A percentile compares a stretch with the other conserved stretches of the same genome.
These are phyloP conservation scores for Periophthalmodon schlosseri DNA, from an alignment of 2,113 vertebrate species.

Conservation along the genomic window DNA sequence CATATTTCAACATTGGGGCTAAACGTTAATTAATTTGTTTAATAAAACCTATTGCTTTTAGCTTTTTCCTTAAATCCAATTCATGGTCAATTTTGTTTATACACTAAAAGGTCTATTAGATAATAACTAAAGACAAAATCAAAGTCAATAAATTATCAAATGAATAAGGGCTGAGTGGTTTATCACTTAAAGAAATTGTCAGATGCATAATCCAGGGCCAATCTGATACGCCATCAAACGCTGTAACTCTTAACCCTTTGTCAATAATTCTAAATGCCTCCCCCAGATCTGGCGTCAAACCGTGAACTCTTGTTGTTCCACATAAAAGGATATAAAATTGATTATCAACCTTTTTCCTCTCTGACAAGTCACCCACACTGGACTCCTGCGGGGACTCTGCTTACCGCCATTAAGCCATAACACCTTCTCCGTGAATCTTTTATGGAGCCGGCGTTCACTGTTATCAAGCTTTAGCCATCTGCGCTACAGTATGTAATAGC, in stretches of 20 bases:
- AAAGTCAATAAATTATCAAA: not conserved
- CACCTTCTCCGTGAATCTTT: conserved; percentile 69
- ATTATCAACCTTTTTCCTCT: conserved; percentile 43
- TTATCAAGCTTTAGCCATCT: conserved; percentile 63
- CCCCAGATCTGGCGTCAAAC: conserved; percentile 26
- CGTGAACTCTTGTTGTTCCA: conserved; percentile 28
- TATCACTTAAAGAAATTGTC: not conserved
- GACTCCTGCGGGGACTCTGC: conserved; percentile 44
- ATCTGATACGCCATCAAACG: conserved; percentile 15
- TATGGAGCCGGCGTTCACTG: conserved; percentile 43
- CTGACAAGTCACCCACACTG: conserved; percentile 42
- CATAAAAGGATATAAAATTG: conserved; percentile 46
- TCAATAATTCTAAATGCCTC: conserved; percentile 25
- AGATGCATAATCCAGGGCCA: not conserved
- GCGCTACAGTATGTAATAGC: conserved; percentile 58
- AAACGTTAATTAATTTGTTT: not conserved
- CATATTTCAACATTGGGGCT: not conserved
- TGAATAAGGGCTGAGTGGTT: not conserved
- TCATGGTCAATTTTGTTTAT: not conserved
- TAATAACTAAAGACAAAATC: conserved; percentile 9
- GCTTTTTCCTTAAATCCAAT: not conserved
- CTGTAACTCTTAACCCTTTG: conserved; percentile 39
- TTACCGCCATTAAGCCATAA: conserved; percentile 51
- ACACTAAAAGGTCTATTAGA: not conserved
- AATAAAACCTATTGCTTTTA: not conserved